Evolutionary conservation across 2,888 invertebrate species (phyloP).

Genomic region (Leptarthrus brevirostris): DNA sequence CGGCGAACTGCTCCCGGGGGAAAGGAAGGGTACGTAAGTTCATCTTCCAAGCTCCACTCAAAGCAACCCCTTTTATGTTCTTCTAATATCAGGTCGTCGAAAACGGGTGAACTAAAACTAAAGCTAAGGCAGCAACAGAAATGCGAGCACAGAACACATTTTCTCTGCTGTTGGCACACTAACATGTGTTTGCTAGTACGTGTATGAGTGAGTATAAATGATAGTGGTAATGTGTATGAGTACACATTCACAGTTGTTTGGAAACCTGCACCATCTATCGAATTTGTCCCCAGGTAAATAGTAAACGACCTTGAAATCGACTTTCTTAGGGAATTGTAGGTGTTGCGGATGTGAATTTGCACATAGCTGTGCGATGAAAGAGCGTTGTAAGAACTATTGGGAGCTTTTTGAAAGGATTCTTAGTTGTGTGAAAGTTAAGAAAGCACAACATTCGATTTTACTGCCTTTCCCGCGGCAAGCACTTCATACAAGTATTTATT

Average conservation of each 20-base stretch:
- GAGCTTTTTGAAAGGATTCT: background rate
- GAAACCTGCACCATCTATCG: slow-evolving; percentile 31
- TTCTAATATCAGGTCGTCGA: background rate
- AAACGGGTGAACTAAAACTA: background rate
- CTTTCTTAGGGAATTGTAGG: slow-evolving; percentile 20
- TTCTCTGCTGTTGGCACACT: slow-evolving; percentile 2
- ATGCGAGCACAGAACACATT: no score
- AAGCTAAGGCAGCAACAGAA: background rate
- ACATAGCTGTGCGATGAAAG: background rate
- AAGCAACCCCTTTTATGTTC: background rate
- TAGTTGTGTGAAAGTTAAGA: no score
- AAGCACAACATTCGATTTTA: no score
- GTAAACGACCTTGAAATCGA: slow-evolving; percentile 33
- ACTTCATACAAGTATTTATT: no score
- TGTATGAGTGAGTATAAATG: no score
- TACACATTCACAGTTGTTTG: background rate
- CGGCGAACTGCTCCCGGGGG: background rate
- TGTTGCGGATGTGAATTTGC: background rate
- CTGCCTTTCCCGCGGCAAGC: no score
- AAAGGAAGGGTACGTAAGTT: background rate
- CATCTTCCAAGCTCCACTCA: background rate
- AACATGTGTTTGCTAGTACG: no score
- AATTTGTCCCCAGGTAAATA: slow-evolving; percentile 38
- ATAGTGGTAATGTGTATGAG: no score
- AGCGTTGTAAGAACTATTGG: background rate